Evolutionary conservation across 2,888 invertebrate species (phyloP), one percentile per base, ranked within the genome.

Genomic region (Phalera bucephala): DNA sequence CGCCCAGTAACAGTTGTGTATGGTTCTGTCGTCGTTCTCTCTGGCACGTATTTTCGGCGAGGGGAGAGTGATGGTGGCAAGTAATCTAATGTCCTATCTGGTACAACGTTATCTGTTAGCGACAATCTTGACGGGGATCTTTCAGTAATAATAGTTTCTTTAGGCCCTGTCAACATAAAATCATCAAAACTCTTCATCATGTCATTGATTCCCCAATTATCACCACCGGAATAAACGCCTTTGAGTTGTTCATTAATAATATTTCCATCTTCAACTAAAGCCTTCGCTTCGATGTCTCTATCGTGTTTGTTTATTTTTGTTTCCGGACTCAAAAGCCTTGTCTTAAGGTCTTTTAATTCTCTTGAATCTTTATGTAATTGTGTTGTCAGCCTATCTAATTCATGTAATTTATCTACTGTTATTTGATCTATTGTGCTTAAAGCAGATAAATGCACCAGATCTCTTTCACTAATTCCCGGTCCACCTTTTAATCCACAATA

Each of bases 281-380:
- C 75, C 60, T 91, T 92, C 1, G 91, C 91, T 72, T 92, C 93
- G 40, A 91, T 88, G 47, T 92, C 92, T 52, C 91, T 82, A 36
- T 90, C 89, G 42, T 80, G 86, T 67, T 84, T 84, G 31, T 65
- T 62, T 60, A 76, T 56, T 72, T 87, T 86, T 39, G 91, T 91
- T 41, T 93, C 93, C 8, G 93, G 93, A 71, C 93, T 94, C 67
- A 93, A 85, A 51, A 94, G 83, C 76, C 93, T 92, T 61, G 92
- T 91, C 80, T 94, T 93, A 52, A 95, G 88, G 74, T 95, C 94
- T 82, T 94, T 94, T 61, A 95, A 90, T 79, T 94, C 94, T 76
- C 93, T 92, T 40, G 95, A 94, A 85, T 95, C 95, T 82, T 94
- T 94, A 62, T 94, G 94, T 69, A 95, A 90, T 83, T 95, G 94